These are phyloP conservation scores for Sebastes fasciatus DNA, from an alignment of 2,113 vertebrate species.

Conservation along the genomic window DNA sequence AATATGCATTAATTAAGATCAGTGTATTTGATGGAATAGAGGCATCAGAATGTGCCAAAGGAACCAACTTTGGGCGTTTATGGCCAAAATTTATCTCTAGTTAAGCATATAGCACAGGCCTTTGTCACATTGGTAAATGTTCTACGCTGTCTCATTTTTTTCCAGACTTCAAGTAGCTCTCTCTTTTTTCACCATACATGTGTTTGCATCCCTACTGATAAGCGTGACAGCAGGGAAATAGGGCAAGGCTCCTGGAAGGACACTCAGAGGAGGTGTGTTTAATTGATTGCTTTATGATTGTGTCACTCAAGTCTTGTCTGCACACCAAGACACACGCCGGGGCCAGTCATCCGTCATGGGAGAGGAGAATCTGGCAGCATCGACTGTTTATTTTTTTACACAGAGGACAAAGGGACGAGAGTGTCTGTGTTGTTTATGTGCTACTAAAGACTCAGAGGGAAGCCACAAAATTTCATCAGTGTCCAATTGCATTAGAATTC, in stretches of 20 bases:
- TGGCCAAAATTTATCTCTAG: too few species aligned
- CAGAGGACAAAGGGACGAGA: conserved; percentile 35
- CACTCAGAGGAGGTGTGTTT: conserved; percentile 53
- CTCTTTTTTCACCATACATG: too few species aligned
- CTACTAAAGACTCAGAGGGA: conserved; percentile 12
- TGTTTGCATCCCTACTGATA: background rate
- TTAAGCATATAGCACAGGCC: too few species aligned
- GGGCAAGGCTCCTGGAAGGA: conserved; percentile 23
- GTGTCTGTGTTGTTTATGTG: conserved; percentile 25
- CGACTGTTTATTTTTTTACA: conserved; percentile 7
- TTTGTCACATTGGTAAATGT: too few species aligned
- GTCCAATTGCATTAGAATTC: conserved; percentile 22
- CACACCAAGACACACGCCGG: conserved; percentile 39
- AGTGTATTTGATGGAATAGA: too few species aligned
- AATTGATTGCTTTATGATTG: conserved; percentile 64
- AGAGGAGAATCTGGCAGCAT: conserved; percentile 10
- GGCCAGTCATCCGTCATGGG: conserved; percentile 55
- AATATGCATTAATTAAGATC: too few species aligned
- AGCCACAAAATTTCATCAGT: conserved; percentile 33
- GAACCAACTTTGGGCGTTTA: too few species aligned
- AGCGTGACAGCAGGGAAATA: conserved; percentile 24
- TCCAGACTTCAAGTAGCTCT: too few species aligned
- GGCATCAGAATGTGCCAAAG: too few species aligned
- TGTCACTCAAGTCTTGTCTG: conserved; percentile 58
- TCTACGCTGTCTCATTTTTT: too few species aligned